Evolutionary conservation across 2,797 vertebrate genomes (phyloP), one percentile per base, ranked within the genome.

Genomic region (Typhlichthys eigenmanni): DNA sequence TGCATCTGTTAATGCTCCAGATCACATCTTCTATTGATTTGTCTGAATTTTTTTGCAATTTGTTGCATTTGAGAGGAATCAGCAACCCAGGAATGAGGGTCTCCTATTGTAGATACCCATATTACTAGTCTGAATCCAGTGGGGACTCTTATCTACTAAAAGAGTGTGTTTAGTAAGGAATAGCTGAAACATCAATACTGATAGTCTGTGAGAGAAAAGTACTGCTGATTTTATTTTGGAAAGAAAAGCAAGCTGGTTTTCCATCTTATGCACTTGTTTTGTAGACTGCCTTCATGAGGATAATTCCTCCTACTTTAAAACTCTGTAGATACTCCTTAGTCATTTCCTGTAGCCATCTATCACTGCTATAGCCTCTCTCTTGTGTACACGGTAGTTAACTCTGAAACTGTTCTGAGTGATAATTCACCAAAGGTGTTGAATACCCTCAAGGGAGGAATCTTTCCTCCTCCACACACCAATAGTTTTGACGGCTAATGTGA

Each of bases 381-480:
- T 51, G 11, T 76, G 34, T 74, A 78, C 65, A 67, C 9, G 4
- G 48, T 5, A 58, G 50, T 49, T 66, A 64, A 66, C 53, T 70
- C 66, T 75, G 49, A 69, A 82, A 67, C 13, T 14, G 45, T 34
- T 61, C 45, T 77, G 14, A 19, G 8, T 51, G 47, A 19, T 34
- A 43, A 13, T 34, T 57, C 13, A 3, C 7, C 73, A 78, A 74
- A 64, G 74, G 71, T 67, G 78, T 80, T 51, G 1, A 29, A 46
- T 66, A 63, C 60, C 82, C 77, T 57, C 0, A 17, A 75, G 82
- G 66, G 58, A 60, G 14, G 61, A 67, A 48, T 58, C 61, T 49
- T 72, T 56, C 24, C 14, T 76, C 66, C 60, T 16, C 63, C 58
- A 73, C 66, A 73, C 66, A 66, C 66, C 48, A 75, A 75, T 59